Base-by-base conservation (phyloP, 2,888 invertebrate genomes). In the Leptopilina syphax region DNA sequence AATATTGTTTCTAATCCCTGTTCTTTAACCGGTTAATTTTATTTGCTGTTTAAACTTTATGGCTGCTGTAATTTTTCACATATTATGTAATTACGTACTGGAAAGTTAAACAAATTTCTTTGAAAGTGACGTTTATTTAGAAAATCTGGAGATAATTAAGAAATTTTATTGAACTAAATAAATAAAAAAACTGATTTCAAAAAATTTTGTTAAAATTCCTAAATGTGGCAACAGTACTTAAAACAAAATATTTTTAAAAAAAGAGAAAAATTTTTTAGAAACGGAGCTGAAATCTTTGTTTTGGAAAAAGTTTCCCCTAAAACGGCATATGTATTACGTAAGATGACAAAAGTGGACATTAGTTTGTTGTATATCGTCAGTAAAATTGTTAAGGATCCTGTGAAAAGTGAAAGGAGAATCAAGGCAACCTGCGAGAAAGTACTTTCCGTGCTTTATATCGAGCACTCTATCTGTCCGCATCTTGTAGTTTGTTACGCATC, bases 391-490 rank as follows among this genome's bases (percentile, higher is more conserved):
- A 80, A 79, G 81, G 83, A 84, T 84, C 80, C 83, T 83, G 79
- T 82, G 83, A 77, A 84, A 87, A 88, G 89, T 89, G 89, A 89
- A 89, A 89, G 89, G 89, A 85, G 88, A 87, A 87, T 87, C 84
- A 84, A 83, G 83, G 84, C 84, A 83, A 84, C 80, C 44, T 54
- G 67, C 81, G 86, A 85, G 88, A 89, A 87, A 89, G 88, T 87
- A 84, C 86, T 86, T 86, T 86, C 83, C 83, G 65, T 80, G 80
- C 82, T 73, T 73, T 73, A 73, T 73, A 57, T 73, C 57, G 57
- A 73, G 73, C 73, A 73, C 57, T 73, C 54, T 73, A 73, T 73
- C 34, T 9, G 73, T 57, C 34, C 73, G 41, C 57, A 73, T 57
- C 57, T 73, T 57, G 73, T 34, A 34, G 54, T 73, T 18, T 54